Conservation (phyloP, 1,140 invertebrate genomes). For the Nixonia krombeini region DNA sequence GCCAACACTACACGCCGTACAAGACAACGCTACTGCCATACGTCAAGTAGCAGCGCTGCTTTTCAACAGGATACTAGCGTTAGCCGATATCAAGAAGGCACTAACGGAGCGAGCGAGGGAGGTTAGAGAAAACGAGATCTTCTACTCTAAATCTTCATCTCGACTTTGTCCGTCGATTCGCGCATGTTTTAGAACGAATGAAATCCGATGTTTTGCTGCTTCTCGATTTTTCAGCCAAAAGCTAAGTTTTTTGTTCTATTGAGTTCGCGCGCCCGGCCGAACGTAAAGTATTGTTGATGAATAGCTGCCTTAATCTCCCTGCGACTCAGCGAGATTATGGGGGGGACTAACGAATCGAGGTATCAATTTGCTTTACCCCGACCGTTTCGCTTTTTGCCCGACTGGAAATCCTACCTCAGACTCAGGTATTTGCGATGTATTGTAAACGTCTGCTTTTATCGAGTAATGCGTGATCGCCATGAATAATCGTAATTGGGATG, state of each 20-base stretch:
- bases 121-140: slow-evolving; percentile 50
- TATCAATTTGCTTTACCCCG: slow-evolving; percentile 4
- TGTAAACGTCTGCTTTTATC: slow-evolving; percentile 3
- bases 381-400: too few species aligned
- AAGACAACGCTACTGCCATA: slow-evolving; percentile 23
- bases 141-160: slow-evolving; percentile 44
- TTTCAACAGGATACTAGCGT: slow-evolving; percentile 44
- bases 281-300: slow-evolving; percentile 30
- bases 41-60: slow-evolving; percentile 26
- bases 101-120: slow-evolving; percentile 52
- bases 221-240: slow-evolving; percentile 43
- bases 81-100: slow-evolving; percentile 52
- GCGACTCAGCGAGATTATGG: slow-evolving; percentile 21
- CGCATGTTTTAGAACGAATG: slow-evolving; percentile 42
- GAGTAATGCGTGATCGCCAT: slow-evolving; percentile 8
- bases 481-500: slow-evolving; percentile 17
- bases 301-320: slow-evolving; percentile 19
- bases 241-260: slow-evolving; percentile 37
- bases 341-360: slow-evolving; percentile 28
- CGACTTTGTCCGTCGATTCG: slow-evolving; percentile 45
- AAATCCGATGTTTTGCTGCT: slow-evolving; percentile 38
- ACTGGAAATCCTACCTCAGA: slow-evolving; percentile 10
- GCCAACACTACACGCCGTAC: slow-evolving; percentile 23
- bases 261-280: slow-evolving; percentile 30
- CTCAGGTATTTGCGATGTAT: slow-evolving; percentile 7